Percentiles rank a stretch among this genome's conserved stretches.
These are phyloP conservation scores for Drosophila ohnishii DNA, from an alignment of 1,140 invertebrate species.

Conservation along the genomic window DNA sequence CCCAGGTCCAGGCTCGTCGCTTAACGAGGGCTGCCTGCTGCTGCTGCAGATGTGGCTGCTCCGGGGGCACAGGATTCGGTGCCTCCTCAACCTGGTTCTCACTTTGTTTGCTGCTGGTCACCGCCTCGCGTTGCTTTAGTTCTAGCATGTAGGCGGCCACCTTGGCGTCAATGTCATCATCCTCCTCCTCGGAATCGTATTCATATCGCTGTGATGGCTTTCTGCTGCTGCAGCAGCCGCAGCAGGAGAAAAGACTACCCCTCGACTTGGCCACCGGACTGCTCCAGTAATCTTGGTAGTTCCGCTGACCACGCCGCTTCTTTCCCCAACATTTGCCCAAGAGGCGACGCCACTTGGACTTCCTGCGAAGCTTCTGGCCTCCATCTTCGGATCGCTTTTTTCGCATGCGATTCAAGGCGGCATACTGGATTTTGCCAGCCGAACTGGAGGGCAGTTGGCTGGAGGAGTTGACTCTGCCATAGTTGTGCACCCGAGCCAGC, in stretches of 20 bases:
- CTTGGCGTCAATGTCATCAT: slow-evolving; percentile 83
- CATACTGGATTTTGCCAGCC: slow-evolving; percentile 73
- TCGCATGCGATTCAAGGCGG: slow-evolving; percentile 73
- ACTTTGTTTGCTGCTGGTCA: slow-evolving; percentile 55
- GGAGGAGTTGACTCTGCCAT: slow-evolving; percentile 43
- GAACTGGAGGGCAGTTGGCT: slow-evolving; percentile 44
- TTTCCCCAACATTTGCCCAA: slow-evolving; percentile 31
- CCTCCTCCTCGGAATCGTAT: slow-evolving; percentile 77
- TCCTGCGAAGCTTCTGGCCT: slow-evolving; percentile 11
- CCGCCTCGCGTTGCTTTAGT: slow-evolving; percentile 70
- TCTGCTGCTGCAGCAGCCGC: slow-evolving; percentile 17
- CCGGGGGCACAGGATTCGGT: slow-evolving; percentile 8
- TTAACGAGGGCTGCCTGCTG: slow-evolving; percentile 14
- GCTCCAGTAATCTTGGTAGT: slow-evolving; percentile 57
- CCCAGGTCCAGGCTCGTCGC: slow-evolving; percentile 79
- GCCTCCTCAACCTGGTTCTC: slow-evolving; percentile 48
- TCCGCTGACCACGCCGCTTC: slow-evolving; percentile 26
- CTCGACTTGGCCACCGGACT: neutral
- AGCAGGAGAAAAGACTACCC: slow-evolving; percentile 16
- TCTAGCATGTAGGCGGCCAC: slow-evolving; percentile 82
- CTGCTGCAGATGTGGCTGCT: slow-evolving; percentile 22
- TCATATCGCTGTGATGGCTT: slow-evolving; percentile 29
- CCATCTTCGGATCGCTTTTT: slow-evolving; percentile 40
- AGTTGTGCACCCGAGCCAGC: slow-evolving; percentile 62
- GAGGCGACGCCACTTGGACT: slow-evolving; percentile 41